Evolutionary conservation across 2,113 vertebrate species (phyloP), one percentile per base, ranked within the genome.

Genomic region (Aspiorhynchus laticeps): DNA sequence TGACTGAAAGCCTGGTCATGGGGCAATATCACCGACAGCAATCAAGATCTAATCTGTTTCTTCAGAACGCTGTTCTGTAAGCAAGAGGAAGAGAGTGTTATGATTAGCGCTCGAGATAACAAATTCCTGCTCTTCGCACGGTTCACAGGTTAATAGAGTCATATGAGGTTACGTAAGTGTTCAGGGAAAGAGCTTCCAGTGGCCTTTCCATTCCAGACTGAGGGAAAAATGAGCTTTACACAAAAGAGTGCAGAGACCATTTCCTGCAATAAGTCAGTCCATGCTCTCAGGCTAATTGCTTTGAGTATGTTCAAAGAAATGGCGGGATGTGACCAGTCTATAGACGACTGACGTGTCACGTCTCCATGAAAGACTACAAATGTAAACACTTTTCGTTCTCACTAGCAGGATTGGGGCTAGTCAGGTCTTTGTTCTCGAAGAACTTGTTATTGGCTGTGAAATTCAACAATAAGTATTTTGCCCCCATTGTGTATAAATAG

Each of bases 101-200:
- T 88, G 77, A 83, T 87, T 87, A 83, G 46, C 33, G 36, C 53
- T 26, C 61, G 24, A 67, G 76, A 85, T 87, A 89, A 89, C 89
- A 82, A 84, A 86, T 71, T 84, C 84, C 48, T 28, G 67, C 38
- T 84, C 75, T 53, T 67, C 69, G 46, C 76, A 10, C 59, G 85
- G 88, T 85, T 90, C 83, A 85, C 36, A 87, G 84, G 86, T 82
- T 86, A 90, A 90, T 77, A 79, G 78, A 59, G 83, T 83, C 81
- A 38, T 19, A 12, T 6, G 73, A 78, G 76, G 38, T 88, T 84
- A 88, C 61, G 80, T 76, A 87, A 89, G 73, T 24, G 65, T 78
- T 85, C 51, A 14, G 75, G 75, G 38, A 17, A 84, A 77, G 87
- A 87, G 86, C 69, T 88, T 86, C 84, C 46, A 12, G 19, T 87